Percentiles rank a stretch among this genome's conserved stretches.
phyloP scores from a whole-genome alignment of 2,113 vertebrate species.

The Phalacrocorax pelagicus region DNA sequence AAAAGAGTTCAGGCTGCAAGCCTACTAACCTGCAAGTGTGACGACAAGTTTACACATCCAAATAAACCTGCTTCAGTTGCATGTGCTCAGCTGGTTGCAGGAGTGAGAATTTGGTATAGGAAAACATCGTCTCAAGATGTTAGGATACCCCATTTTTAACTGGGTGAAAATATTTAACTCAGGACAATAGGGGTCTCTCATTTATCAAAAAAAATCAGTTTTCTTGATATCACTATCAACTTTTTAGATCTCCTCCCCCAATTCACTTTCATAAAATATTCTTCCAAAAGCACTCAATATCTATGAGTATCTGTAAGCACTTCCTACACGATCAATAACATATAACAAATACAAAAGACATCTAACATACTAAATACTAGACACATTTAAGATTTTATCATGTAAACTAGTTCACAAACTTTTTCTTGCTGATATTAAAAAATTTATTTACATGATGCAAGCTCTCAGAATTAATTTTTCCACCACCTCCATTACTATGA shows the following conservation, averaged over 20 bases:
- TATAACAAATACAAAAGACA: background rate
- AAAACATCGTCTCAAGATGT: background rate
- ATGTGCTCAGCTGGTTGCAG: background rate
- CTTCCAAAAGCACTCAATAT: background rate
- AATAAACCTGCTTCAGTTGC: background rate
- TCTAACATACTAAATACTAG: background rate
- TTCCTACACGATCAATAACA: background rate
- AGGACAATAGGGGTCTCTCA: background rate
- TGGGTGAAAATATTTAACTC: background rate
- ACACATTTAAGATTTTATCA: background rate
- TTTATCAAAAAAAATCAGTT: background rate
- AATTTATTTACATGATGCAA: background rate
- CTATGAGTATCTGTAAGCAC: background rate
- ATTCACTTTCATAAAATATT: background rate
- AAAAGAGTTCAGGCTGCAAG: background rate
- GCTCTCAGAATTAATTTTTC: background rate
- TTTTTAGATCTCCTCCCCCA: background rate
- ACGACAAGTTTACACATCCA: background rate
- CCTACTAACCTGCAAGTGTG: background rate
- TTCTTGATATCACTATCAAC: background rate
- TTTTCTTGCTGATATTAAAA: background rate
- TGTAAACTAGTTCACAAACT: background rate
- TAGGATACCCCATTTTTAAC: background rate
- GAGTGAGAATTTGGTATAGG: background rate
- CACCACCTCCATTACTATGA: background rate